Evolutionary conservation across 2,888 invertebrate species (phyloP), one percentile per base, ranked within the genome.

Genomic region (Seira ritae): DNA sequence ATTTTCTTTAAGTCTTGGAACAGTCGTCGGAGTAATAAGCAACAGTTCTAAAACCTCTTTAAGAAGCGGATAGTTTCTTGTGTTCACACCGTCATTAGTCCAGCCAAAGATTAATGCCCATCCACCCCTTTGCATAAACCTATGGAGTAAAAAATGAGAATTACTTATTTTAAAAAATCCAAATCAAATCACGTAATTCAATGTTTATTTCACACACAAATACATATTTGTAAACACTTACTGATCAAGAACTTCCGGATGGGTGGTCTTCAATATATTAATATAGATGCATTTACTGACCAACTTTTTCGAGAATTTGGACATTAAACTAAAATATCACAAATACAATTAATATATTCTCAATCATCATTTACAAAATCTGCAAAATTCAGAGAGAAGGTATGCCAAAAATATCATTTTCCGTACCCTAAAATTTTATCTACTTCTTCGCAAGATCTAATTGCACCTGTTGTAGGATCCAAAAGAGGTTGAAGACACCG

Each of bases 281-380:
- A 97, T 94, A 90, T 98, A 98, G 90, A 98, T 96, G 92, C 98
- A 98, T 92, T 97, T 97, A 89, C 97, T 97, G 76, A 98, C 98
- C 88, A 98, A 92, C 91, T 98, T 98, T 91, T 96, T 97, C 0
- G 97, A 97, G 92, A 96, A 97, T 91, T 97, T 97, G 68, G 95
- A 96, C 98, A 98, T 98, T 90, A 98, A 94, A 91, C 97, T 97
- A 92, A 89, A 94, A 94, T n/a, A 31, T 31, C 31, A 31, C 2
- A 31, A 31, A n/a, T n/a, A n/a, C n/a, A n/a, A n/a, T n/a, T n/a
- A n/a, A n/a, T n/a, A n/a, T n/a, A n/a, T n/a, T n/a, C n/a, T n/a
- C n/a, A n/a, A n/a, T n/a, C n/a, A n/a, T n/a, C n/a, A n/a, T n/a
- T n/a, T n/a, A n/a, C n/a, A n/a, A n/a, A n/a, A n/a, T n/a, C n/a